A percentile compares a stretch with the other conserved stretches of the same genome.
phyloP scores from a whole-genome alignment of 2,888 invertebrate species.

The Byasa hedistus region DNA sequence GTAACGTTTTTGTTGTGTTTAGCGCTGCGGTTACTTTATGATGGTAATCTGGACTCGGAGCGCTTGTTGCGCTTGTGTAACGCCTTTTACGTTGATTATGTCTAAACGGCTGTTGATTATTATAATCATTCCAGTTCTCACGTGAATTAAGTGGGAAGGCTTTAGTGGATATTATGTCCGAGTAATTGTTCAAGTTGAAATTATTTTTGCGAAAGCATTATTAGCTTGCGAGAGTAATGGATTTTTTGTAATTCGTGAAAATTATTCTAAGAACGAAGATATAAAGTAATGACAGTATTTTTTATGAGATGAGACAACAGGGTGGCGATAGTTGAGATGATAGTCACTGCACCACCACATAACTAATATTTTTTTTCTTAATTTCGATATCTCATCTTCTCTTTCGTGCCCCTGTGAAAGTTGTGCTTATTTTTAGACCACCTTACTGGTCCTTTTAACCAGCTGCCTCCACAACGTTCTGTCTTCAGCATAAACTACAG shows the following conservation, averaged over 20 bases:
- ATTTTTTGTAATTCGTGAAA: neutral
- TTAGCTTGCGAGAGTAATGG: neutral
- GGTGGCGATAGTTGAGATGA: no score
- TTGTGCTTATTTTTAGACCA: no score
- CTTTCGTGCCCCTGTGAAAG: no score
- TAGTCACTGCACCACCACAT: no score
- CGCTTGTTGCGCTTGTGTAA: conserved; percentile 39
- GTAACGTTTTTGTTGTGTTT: conserved; percentile 53
- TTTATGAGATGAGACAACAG: no score
- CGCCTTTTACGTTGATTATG: conserved; percentile 22
- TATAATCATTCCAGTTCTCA: conserved; percentile 19
- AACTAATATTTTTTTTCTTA: no score
- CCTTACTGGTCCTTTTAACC: no score
- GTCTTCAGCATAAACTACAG: no score
- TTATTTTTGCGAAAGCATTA: neutral
- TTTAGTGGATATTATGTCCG: conserved; percentile 8
- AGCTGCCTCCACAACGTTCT: no score
- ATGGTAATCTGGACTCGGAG: conserved; percentile 50
- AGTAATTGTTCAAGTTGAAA: neutral
- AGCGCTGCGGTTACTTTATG: conserved; percentile 48
- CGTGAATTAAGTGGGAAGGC: conserved; percentile 10
- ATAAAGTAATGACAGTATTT: no score
- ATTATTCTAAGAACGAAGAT: no score
- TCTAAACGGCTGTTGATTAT: conserved; percentile 21
- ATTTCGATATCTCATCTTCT: no score